These are phyloP conservation scores for Bovichtus variegatus DNA, from an alignment of 2,797 vertebrate species.

Conservation along the genomic window DNA sequence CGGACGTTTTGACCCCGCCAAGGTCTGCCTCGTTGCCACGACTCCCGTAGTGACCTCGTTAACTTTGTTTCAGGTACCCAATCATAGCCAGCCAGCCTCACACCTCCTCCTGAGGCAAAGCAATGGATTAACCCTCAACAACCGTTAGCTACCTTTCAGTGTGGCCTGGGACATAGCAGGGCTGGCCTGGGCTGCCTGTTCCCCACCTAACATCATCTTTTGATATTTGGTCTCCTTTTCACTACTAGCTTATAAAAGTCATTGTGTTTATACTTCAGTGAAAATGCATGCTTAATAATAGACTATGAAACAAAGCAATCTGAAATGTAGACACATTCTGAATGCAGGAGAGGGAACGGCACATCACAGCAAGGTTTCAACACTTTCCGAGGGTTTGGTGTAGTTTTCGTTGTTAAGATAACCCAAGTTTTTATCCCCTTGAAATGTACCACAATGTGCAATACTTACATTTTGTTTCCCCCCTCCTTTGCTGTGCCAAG, in stretches of 20 bases:
- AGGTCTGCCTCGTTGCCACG: conserved; percentile 65
- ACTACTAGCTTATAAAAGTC: conserved; percentile 21
- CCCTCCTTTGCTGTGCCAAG: conserved; percentile 87
- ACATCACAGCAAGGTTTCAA: conserved; percentile 12
- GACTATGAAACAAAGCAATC: conserved; percentile 51
- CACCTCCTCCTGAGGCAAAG: conserved; percentile 67
- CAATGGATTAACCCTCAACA: conserved; percentile 78
- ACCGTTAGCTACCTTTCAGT: conserved; percentile 84
- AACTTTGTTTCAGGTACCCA: conserved; percentile 83
- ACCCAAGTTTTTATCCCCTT: conserved; percentile 38
- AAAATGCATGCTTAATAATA: conserved; percentile 42
- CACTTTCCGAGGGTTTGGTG: conserved; percentile 17
- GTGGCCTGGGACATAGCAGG: conserved; percentile 48
- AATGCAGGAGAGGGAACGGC: conserved; percentile 31
- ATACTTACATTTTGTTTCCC: conserved; percentile 73
- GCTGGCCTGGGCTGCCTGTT: conserved; percentile 41
- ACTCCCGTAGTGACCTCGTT: conserved; percentile 81
- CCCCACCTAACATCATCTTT: conserved; percentile 38
- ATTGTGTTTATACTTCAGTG: conserved; percentile 31
- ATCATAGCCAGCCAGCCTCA: conserved; percentile 82
- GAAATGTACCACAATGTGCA: conserved; percentile 76
- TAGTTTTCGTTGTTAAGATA: conserved; percentile 43
- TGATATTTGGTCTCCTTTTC: conserved; percentile 39
- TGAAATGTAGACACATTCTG: conserved; percentile 28
- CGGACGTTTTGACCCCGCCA: conserved; percentile 37